Evolutionary conservation across 1,140 invertebrate genomes (phyloP), one percentile per base, ranked within the genome.

Genomic region (Pseudomyrmex gracilis): DNA sequence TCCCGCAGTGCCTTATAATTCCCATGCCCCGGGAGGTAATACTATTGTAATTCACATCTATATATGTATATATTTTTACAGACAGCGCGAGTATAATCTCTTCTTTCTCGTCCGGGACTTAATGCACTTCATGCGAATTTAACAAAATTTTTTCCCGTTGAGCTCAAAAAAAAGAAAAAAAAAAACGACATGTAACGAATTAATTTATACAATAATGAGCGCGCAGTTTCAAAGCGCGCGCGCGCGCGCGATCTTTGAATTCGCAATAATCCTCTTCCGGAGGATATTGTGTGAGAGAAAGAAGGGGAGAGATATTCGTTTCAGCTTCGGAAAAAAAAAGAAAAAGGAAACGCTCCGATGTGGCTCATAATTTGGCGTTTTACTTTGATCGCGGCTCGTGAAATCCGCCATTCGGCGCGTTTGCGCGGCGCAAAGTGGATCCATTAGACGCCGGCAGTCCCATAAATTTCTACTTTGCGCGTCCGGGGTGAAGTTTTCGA

Each of bases 381-480:
- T 43, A 55, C 51, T 53, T 70, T 22, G 51, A 70, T 70, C 47
- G 66, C 49, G 66, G 24, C 51, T 53, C 15, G 51, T 55, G 68
- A 64, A 71, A 49, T 80, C 15, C 43, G 53, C 45, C 20, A 71
- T 58, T 71, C 66, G 45, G 2, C 76, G 53, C 76, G 66, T 80
- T 70, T 47, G 53, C 43, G 53, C 64, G 64, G 68, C 43, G 43
- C 53, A 78, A 78, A 80, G 66, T 71, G 76, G 55, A 80, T 71
- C 76, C 66, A 71, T 71, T 71, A 71, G 53, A 71, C 22, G 22
- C 66, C 53, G 22, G 43, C 66, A 58, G 49, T 80, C 53, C 66
- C 53, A 80, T 70, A 80, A 80, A 80, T 80, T 80, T 80, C 51
- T 58, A 60, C 76, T 80, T 80, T 71, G 68, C 76, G 51, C 76